These are phyloP conservation scores for Cataglyphis rosenhaueri DNA, from an alignment of 2,888 invertebrate species.

Conservation along the genomic window DNA sequence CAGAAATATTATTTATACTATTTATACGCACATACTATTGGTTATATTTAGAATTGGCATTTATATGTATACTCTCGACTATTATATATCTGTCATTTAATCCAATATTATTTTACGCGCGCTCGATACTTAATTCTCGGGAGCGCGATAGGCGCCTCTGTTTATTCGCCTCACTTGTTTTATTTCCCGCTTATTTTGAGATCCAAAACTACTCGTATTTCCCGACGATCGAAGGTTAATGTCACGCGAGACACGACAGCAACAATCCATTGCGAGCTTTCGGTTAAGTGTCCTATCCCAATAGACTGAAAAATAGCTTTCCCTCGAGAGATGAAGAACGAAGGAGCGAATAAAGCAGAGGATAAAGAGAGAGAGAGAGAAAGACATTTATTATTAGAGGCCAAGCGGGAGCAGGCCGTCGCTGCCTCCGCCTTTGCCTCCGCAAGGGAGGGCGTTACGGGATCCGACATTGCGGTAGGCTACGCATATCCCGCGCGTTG, in stretches of 20 bases:
- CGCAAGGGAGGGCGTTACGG: slow-evolving; percentile 54
- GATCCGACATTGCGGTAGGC: slow-evolving; percentile 79
- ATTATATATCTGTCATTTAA: background rate
- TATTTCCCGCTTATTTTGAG: slow-evolving; percentile 45
- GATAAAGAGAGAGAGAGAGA: background rate
- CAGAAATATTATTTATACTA: background rate
- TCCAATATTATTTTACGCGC: slow-evolving; percentile 5
- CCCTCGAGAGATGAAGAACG: slow-evolving; percentile 40
- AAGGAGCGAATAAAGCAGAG: slow-evolving; percentile 9
- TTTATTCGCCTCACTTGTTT: slow-evolving; percentile 40
- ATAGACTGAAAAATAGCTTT: slow-evolving; percentile 76
- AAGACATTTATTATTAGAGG: slow-evolving; percentile 48
- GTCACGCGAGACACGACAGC: slow-evolving; percentile 58
- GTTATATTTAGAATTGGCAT: slow-evolving; percentile 7
- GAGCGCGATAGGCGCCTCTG: slow-evolving; percentile 1
- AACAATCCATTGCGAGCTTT: slow-evolving; percentile 29
- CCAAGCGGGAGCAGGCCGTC: slow-evolving; percentile 25
- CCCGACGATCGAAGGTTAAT: slow-evolving; percentile 71
- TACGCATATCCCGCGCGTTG: slow-evolving; percentile 70
- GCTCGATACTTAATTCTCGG: background rate
- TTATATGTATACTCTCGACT: background rate
- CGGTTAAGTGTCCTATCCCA: slow-evolving; percentile 71
- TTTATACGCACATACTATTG: background rate
- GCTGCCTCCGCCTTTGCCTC: slow-evolving; percentile 19
- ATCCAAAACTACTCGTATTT: slow-evolving; percentile 60